A percentile compares a stretch with the other conserved stretches of the same genome.
These are phyloP conservation scores for Myotis brandtii DNA, from an alignment of 2,113 vertebrate genomes.

Conservation along the genomic window DNA sequence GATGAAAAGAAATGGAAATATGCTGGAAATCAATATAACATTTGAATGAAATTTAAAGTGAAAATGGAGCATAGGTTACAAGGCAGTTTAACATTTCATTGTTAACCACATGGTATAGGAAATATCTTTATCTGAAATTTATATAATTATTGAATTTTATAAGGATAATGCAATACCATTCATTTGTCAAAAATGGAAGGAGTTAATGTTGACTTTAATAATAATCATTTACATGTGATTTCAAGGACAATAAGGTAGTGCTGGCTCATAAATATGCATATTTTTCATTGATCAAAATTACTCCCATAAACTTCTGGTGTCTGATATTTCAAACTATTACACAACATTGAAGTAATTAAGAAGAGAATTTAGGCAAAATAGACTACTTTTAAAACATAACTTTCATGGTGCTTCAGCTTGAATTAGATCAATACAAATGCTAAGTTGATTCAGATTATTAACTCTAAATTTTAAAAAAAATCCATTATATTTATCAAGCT, in stretches of 20 bases:
- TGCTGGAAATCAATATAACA: neutral
- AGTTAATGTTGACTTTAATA: neutral
- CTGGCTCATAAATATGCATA: constrained; percentile 54
- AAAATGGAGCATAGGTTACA: neutral
- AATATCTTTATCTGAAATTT: constrained; percentile 39
- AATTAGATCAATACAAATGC: constrained; percentile 78
- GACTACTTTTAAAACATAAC: constrained; percentile 74
- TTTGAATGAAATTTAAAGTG: constrained; percentile 42
- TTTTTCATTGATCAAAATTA: constrained; percentile 38
- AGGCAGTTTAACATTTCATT: constrained; percentile 8
- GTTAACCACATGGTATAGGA: neutral
- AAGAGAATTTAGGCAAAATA: constrained; percentile 75
- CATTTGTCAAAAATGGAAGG: constrained; percentile 28
- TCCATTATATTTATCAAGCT: constrained; percentile 55
- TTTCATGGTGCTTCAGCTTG: constrained; percentile 67
- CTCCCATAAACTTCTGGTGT: neutral
- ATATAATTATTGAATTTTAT: constrained; percentile 55
- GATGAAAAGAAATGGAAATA: constrained; percentile 1
- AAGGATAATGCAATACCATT: constrained; percentile 6
- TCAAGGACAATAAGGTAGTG: constrained; percentile 62
- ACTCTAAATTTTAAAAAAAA: constrained; percentile 49
- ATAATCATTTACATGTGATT: constrained; percentile 57
- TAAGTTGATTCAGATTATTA: constrained; percentile 71
- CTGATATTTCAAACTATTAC: constrained; percentile 64
- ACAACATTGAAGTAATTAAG: constrained; percentile 78